Base-by-base conservation (phyloP, 2,797 vertebrate species). In the Psittacula derbiana region DNA sequence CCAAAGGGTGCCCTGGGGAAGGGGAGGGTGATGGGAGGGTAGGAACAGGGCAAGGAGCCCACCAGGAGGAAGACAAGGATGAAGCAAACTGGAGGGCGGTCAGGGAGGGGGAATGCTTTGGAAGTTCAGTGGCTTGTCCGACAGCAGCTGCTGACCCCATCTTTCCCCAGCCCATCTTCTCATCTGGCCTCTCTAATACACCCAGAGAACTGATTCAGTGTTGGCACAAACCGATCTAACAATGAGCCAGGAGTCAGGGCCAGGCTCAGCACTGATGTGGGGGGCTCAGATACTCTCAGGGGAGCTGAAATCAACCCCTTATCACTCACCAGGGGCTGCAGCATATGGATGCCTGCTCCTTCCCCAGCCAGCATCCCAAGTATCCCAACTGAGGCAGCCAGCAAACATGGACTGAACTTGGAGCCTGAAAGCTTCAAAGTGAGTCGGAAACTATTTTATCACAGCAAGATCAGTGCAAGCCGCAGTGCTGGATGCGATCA, bases 401-500 rank as follows among this genome's bases (percentile, higher is more conserved):
- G 88, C 53, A 90, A 86, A 73, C 17, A 3, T 2, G 61, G 91
- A 52, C 87, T 88, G 86, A 95, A 82, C 76, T 91, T 49, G 69
- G 87, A 96, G 79, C 69, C 83, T 16, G 2, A 83, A 82, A 79
- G 74, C 95, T 95, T 96, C 95, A 96, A 97, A 97, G 95, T 47
- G 79, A 95, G 64, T 92, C 2, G 76, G 93, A 94, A 97, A 96
- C 88, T 96, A 97, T 96, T 96, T 97, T 97, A 97, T 97, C 97
- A 83, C 0, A 0, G 79, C 31, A 6, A 93, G 89, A 97, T 97
- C 97, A 96, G 88, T 10, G 65, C 50, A 85, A 95, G 93, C 92
- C 7, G 7, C 69, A 64, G 82, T 16, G 90, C 94, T 97, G 95
- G 94, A 90, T 88, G 78, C 6, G 25, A n/a, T 62, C 1, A 13